Evolutionary conservation across 1,140 invertebrate species (phyloP).

Genomic region (Tetraneura akinire): DNA sequence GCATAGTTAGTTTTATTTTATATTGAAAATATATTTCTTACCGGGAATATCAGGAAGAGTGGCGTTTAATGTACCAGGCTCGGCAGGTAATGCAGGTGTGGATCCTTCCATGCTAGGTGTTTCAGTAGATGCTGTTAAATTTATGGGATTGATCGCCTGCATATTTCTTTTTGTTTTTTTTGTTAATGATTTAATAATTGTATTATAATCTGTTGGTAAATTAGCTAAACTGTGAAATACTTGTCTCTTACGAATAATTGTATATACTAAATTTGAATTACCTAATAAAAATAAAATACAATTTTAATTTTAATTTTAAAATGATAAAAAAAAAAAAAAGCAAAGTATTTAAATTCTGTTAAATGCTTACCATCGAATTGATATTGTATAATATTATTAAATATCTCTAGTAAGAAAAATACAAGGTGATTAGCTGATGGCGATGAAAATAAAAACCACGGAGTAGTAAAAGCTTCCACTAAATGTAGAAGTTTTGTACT

Average conservation of each 20-base stretch:
- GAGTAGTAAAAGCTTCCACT: slow-evolving; percentile 96
- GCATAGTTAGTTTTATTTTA: neutral
- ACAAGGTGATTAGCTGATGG: slow-evolving; percentile 97
- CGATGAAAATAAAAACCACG: slow-evolving; percentile 97
- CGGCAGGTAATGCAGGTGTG: slow-evolving; percentile 81
- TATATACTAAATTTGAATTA: slow-evolving; percentile 98
- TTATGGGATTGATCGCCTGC: slow-evolving; percentile 58
- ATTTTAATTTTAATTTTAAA: neutral
- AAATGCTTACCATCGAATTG: slow-evolving; percentile 90
- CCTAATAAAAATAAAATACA: slow-evolving; percentile 61
- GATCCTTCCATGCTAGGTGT: slow-evolving; percentile 77
- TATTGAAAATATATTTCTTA: slow-evolving; percentile 56
- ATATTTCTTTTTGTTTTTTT: slow-evolving; percentile 65
- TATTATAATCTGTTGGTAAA: slow-evolving; percentile 86
- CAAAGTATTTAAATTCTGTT: slow-evolving; percentile 35
- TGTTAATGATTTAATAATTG: slow-evolving; percentile 82
- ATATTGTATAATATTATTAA: slow-evolving; percentile 99
- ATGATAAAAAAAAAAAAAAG: neutral
- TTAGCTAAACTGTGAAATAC: slow-evolving; percentile 97
- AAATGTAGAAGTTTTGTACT: slow-evolving; percentile 96
- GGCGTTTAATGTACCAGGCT: slow-evolving; percentile 86
- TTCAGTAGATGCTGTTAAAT: slow-evolving; percentile 54
- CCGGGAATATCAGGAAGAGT: slow-evolving; percentile 85
- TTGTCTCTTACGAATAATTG: slow-evolving; percentile 95
- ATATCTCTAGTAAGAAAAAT: slow-evolving; percentile 98